A percentile compares a stretch with the other conserved stretches of the same genome.
These are phyloP conservation scores for Lutraria rhynchaena DNA, from an alignment of 1,140 invertebrate genomes.

Conservation along the genomic window DNA sequence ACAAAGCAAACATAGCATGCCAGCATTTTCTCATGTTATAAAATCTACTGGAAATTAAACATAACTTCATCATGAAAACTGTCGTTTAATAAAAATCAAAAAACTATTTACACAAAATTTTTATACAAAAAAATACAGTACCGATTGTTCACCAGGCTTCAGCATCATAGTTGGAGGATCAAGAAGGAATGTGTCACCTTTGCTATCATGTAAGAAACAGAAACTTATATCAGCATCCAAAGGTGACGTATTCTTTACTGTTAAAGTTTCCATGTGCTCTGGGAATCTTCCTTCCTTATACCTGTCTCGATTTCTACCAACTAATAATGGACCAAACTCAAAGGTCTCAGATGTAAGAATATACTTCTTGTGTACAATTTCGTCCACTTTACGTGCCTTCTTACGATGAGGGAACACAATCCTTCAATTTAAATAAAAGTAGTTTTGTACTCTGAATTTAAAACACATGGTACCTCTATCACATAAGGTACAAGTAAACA, in stretches of 20 bases:
- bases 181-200: conserved; percentile 81
- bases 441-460: too few species aligned
- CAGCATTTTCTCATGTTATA: too few species aligned
- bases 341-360: conserved; percentile 79
- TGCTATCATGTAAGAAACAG: conserved; percentile 81
- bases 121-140: background rate
- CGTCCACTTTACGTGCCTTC: conserved; percentile 78
- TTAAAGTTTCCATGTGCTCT: conserved; percentile 81
- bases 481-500: too few species aligned
- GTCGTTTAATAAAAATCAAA: background rate
- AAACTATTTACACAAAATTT: background rate
- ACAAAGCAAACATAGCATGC: too few species aligned
- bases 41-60: too few species aligned
- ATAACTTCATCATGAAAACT: too few species aligned
- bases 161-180: conserved; percentile 81
- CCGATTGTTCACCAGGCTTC: conserved; percentile 75
- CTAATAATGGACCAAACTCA: conserved; percentile 82
- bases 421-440: too few species aligned
- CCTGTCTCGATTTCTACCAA: conserved; percentile 80
- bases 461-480: too few species aligned
- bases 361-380: conserved; percentile 82
- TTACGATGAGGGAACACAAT: conserved; percentile 80
- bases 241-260: conserved; percentile 81
- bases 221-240: conserved; percentile 82
- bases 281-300: conserved; percentile 80